These are phyloP conservation scores for Cryptophagus acutangulus DNA, from an alignment of 2,888 invertebrate species.

Conservation along the genomic window DNA sequence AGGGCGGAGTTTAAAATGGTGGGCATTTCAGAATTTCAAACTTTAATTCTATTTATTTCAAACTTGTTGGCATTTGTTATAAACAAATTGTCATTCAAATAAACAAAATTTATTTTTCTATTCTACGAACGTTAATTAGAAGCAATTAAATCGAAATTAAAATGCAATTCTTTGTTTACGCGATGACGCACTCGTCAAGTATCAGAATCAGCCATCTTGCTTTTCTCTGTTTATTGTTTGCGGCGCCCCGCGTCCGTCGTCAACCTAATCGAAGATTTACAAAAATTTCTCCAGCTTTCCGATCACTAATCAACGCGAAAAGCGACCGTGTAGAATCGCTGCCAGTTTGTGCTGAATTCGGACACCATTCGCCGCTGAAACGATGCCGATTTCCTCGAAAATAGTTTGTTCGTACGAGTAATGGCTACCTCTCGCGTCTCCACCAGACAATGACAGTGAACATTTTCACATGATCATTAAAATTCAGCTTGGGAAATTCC, in stretches of 20 bases:
- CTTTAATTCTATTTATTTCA: no score
- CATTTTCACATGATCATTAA: conserved; percentile 46
- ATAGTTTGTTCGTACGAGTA: conserved; percentile 15
- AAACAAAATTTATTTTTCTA: no score
- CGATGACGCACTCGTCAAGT: conserved; percentile 27
- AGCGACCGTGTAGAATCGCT: not conserved
- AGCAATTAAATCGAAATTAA: no score
- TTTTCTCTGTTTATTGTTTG: conserved; percentile 48
- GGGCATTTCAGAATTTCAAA: conserved; percentile 4
- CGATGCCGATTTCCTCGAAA: not conserved
- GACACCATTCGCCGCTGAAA: not conserved
- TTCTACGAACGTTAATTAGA: no score
- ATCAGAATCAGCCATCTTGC: conserved; percentile 44
- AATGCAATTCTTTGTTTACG: conserved; percentile 31
- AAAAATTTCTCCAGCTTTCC: conserved; percentile 38
- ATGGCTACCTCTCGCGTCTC: conserved; percentile 41
- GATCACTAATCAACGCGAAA: conserved; percentile 8
- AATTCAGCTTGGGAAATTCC: conserved; percentile 1
- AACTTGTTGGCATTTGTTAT: no score
- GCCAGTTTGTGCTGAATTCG: not conserved
- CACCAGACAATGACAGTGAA: conserved; percentile 62
- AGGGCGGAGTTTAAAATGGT: no score
- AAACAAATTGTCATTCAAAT: no score
- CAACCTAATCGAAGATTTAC: conserved; percentile 29
- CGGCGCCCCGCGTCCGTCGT: conserved; percentile 46